Base-by-base conservation (phyloP, 1,140 invertebrate species). In the Lethrus apterus region DNA sequence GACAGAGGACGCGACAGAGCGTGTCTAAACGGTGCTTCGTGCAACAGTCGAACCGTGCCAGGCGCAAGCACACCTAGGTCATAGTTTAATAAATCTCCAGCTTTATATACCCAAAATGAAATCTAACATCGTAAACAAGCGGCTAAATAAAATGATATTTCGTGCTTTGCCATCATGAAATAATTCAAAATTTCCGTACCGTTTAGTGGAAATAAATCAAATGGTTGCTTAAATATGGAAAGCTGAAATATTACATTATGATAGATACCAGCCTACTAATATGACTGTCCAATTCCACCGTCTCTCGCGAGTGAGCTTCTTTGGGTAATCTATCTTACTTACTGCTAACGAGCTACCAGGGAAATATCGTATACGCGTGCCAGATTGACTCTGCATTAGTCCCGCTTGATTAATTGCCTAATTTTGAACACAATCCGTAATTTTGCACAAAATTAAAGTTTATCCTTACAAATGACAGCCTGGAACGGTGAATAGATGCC, bases 181-280 rank as follows among this genome's bases (percentile, higher is more conserved):
- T 50, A 50, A 44, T 50, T 50, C 38, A 50, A 42, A n/a, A 50
- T 50, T 50, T 50, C 9, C 38, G 19, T 24, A 23, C 15, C 19
- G 38, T 44, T 50, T 50, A 50, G 20, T 26, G 21, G 17, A 18
- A 40, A 50, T 50, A 50, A 50, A 50, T 50, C 48, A 50, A 19
- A 14, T n/a, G 38, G 32, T 20, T 49, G 44, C 47, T 44, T 44
- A 50, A 50, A 50, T 36, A 50, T 50, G 20, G 35, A n/a, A 50
- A 44, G 17, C 34, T 31, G 29, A 44, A 50, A 44, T 49, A 49
- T 49, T 34, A 49, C 47, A 15, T 44, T 32, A 35, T 34, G 47
- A 44, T 44, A 31, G 33, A 49, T 48, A 42, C 24, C n/a, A n/a
- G 41, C 18, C 18, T 29, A 32, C 19, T 29, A 23, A 21, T 43